Conservation (phyloP, 2,797 vertebrate genomes). For the Austrolebias charrua region DNA sequence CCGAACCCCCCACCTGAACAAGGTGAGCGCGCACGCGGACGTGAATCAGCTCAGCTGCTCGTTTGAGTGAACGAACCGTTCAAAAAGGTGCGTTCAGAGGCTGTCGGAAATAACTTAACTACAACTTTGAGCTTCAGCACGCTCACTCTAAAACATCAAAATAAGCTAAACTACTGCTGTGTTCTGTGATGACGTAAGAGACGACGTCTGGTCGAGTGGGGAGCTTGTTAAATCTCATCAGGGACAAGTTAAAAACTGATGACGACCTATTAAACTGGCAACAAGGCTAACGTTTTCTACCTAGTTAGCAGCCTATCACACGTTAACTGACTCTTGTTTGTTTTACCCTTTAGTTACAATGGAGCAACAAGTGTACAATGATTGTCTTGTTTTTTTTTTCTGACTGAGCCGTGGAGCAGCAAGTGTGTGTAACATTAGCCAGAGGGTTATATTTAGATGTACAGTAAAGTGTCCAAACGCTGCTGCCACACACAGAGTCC, state of each 20-base stretch:
- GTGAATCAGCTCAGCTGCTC: neutral
- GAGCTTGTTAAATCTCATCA: fast-evolving
- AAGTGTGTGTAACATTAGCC: slow-evolving; percentile 53
- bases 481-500: slow-evolving; percentile 10
- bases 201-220: fast-evolving
- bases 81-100: slow-evolving; percentile 45
- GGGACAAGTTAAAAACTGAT: neutral
- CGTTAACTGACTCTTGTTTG: neutral
- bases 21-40: slow-evolving; percentile 74
- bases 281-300: neutral
- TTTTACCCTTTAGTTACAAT: neutral
- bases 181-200: neutral
- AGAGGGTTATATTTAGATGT: slow-evolving; percentile 80
- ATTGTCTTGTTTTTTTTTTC: neutral
- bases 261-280: neutral
- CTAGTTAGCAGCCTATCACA: neutral
- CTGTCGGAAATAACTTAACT: slow-evolving; percentile 11
- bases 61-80: slow-evolving; percentile 23
- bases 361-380: neutral
- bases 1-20: slow-evolving; percentile 88
- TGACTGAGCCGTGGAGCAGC: neutral
- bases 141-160: neutral
- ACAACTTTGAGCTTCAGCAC: neutral
- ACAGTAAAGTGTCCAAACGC: slow-evolving; percentile 72
- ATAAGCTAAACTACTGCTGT: fast-evolving